These are phyloP conservation scores for Leucoma salicis DNA, from an alignment of 2,888 invertebrate species.

Conservation along the genomic window DNA sequence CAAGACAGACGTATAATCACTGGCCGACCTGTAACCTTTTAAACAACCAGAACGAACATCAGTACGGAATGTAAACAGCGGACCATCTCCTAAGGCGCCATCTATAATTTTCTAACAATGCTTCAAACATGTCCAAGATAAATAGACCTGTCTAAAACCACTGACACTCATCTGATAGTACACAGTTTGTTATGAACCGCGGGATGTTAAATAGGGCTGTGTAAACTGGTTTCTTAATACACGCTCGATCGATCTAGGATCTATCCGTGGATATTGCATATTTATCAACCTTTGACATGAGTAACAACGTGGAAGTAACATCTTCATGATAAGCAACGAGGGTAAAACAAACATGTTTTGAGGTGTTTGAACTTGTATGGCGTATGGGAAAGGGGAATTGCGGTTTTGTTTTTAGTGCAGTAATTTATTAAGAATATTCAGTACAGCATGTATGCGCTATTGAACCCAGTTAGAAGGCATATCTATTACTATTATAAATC, in stretches of 20 bases:
- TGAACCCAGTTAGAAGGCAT: too few species aligned
- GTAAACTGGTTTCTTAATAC: conserved; percentile 49
- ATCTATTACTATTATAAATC: too few species aligned
- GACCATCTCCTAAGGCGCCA: conserved; percentile 77
- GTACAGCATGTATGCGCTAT: neutral
- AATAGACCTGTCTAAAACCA: conserved; percentile 33
- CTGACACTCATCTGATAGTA: conserved; percentile 8
- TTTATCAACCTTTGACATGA: conserved; percentile 82
- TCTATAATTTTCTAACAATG: conserved; percentile 80
- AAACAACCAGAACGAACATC: conserved; percentile 70
- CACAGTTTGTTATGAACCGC: conserved; percentile 1
- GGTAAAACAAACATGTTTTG: conserved; percentile 68
- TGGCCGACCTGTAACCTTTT: conserved; percentile 66
- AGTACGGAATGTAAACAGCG: conserved; percentile 77
- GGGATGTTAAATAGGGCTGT: conserved; percentile 31
- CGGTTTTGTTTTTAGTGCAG: neutral
- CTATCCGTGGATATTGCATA: conserved; percentile 77
- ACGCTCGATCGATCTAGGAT: conserved; percentile 75
- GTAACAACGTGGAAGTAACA: conserved; percentile 77
- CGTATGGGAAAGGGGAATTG: conserved; percentile 31
- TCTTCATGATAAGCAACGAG: conserved; percentile 69
- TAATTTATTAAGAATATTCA: too few species aligned
- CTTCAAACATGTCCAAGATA: conserved; percentile 58
- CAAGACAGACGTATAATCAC: conserved; percentile 72
- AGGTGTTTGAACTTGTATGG: conserved; percentile 47